Evolutionary conservation across 2,797 vertebrate species (phyloP).

Genomic region (Amblyopsis hoosieri): DNA sequence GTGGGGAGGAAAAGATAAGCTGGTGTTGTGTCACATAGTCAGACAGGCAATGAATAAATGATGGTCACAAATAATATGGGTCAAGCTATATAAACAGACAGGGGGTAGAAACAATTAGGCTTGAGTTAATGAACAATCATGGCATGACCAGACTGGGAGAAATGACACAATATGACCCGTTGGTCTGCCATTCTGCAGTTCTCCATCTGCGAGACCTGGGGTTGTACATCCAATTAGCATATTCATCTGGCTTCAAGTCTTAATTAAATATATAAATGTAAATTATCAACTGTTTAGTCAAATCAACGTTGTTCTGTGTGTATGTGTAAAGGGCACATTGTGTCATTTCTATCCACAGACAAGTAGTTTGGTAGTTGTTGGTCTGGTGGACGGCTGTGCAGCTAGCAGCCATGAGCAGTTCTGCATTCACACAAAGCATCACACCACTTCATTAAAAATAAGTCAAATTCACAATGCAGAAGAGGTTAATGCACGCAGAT

Average conservation of each 20-base stretch:
- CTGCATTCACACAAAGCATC: conserved; percentile 32
- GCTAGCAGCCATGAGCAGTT: conserved; percentile 55
- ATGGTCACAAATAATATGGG: conserved; percentile 53
- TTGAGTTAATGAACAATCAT: conserved; percentile 71
- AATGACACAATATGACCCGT: conserved; percentile 59
- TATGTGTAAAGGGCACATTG: conserved; percentile 39
- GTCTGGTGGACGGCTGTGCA: conserved; percentile 30
- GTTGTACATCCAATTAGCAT: neutral
- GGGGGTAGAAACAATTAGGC: conserved; percentile 36
- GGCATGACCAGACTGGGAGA: conserved; percentile 59
- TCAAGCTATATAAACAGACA: conserved; percentile 47
- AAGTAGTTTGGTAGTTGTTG: conserved; percentile 28
- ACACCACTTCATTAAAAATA: conserved; percentile 39
- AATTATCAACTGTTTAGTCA: conserved; percentile 2
- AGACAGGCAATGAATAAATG: conserved; percentile 81
- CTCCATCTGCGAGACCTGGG: neutral
- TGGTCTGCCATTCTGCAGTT: neutral
- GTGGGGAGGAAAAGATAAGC: conserved; percentile 87
- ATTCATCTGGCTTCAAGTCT: neutral
- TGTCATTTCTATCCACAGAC: conserved; percentile 64
- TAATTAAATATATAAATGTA: neutral
- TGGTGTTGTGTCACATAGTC: conserved; percentile 74
- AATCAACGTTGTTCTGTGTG: neutral
- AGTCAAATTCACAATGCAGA: conserved; percentile 46
- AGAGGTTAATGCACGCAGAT: conserved; percentile 37